Evolutionary conservation across 2,113 vertebrate genomes (phyloP), one percentile per base, ranked within the genome.

Genomic region (Sebastes fasciatus): DNA sequence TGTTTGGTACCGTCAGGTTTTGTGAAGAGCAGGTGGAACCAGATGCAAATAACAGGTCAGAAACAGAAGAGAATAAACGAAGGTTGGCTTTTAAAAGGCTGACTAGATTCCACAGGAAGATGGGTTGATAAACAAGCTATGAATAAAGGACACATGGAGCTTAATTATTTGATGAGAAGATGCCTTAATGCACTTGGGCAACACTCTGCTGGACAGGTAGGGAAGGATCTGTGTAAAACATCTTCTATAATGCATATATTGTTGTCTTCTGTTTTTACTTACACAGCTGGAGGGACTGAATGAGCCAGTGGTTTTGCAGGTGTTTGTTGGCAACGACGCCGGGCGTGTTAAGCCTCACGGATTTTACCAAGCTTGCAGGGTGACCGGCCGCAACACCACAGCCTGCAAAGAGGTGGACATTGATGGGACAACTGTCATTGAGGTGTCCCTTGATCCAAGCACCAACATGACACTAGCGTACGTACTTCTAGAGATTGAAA

Each of bases 311-410:
- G 95, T 98, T 79, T 94, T 99, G 82, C 98, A 99, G 88, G 96
- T 99, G 26, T 99, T 99, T 76, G 98, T 99, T 86, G 98, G 97
- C 6, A 99, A 98, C 2, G 98, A 99, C 83, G 94, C 97, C 0
- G 98, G 98, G 1, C 97, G 98, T 3, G 97, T 99, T 88, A 99
- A 98, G 88, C 98, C 98, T 0, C 98, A 99, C n/a, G 98, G 98
- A 21, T 99, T 99, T 95, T 99, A 99, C 93, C 98, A 99, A 94
- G 98, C 98, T 45, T 99, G 98, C 90, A 94, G 97, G 51, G 98
- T 99, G 4, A 99, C 98, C 0, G 98, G 98, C 46, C 96, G 98
- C 79, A 99, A 99, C 94, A 99, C 98, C 51, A 99, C 98, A 3
- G 97, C 98, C 82, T 99, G 98, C 91, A 98, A 97, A 91, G 98